Evolutionary conservation across 1,140 invertebrate species (phyloP), one percentile per base, ranked within the genome.

Genomic region (Atta cephalotes): DNA sequence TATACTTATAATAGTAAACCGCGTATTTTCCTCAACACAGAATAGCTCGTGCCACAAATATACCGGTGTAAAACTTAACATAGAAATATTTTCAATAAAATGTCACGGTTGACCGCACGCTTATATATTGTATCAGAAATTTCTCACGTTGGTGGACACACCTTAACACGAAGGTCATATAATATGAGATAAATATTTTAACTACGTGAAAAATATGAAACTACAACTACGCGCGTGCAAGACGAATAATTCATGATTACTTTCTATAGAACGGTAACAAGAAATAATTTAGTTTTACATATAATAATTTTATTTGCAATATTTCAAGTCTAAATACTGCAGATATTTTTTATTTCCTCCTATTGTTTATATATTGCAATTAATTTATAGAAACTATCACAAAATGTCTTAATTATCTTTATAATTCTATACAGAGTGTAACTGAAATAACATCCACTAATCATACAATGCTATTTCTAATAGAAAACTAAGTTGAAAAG

Each of bases 41-140:
- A 81, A 45, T 28, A 3, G 6, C 45, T 60, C 51, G 25, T 62
- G 18, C 14, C 39, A 39, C 35, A 60, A 60, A 10, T 35, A 9
- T 58, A 84, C 28, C 56, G 70, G 51, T 84, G 31, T 51, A 84
- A 84, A 76, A 84, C 21, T 74, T 21, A 60, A 74, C n/a, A 18
- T 18, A 62, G 25, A 51, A 74, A 21, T 25, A 76, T 84, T 84
- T 84, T 76, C 70, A 84, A 84, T 84, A 84, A 84, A 84, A 84
- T 14, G 25, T 51, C 80, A 76, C n/a, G 80, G 80, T 84, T 14
- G 25, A 58, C 70, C 70, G 80, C 70, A 18, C 39, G 45, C 45
- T 76, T 76, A 62, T 72, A 76, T 35, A 76, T 62, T 62, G 80
- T 84, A 84, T 84, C 70, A 28, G 80, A 84, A 76, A 82, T 74